These are phyloP conservation scores for Corynorhinus townsendii DNA, from an alignment of 2,113 vertebrate species.

Conservation along the genomic window DNA sequence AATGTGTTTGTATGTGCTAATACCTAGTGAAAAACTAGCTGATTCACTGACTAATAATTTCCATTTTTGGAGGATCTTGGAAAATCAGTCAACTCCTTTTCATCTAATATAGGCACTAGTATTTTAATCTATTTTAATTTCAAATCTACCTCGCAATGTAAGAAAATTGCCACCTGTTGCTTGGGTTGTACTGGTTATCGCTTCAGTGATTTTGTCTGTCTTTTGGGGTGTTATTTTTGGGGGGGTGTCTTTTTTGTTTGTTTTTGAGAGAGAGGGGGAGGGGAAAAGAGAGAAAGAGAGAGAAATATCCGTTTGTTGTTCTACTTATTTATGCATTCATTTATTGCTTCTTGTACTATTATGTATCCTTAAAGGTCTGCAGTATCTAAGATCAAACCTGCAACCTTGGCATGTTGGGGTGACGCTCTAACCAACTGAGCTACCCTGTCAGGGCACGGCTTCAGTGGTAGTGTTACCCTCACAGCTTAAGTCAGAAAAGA, in stretches of 20 bases:
- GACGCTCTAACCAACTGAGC: too few relatives aligned
- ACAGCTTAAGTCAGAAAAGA: not conserved
- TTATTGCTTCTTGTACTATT: too few relatives aligned
- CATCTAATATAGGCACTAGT: conserved; percentile 13
- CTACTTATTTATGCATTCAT: too few relatives aligned
- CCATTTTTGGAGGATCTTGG: conserved; percentile 49
- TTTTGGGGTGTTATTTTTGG: too few relatives aligned
- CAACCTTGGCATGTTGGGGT: too few relatives aligned
- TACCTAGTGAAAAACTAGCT: not conserved
- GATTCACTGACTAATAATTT: conserved; percentile 60
- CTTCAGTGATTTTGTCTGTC: not conserved
- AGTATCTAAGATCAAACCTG: too few relatives aligned
- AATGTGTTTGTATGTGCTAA: conserved; percentile 25
- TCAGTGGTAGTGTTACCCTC: not conserved
- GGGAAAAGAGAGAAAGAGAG: too few relatives aligned
- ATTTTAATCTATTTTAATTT: conserved; percentile 60
- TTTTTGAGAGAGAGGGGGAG: too few relatives aligned
- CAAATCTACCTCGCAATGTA: conserved; percentile 59
- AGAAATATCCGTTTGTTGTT: too few relatives aligned
- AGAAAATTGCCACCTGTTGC: conserved; percentile 58
- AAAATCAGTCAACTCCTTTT: conserved; percentile 55
- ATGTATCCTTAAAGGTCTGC: too few relatives aligned
- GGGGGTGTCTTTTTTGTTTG: too few relatives aligned
- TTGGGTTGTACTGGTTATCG: not conserved
- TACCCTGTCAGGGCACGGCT: not conserved